Base-by-base conservation (phyloP, 2,113 vertebrate genomes). In the Apteryx owenii region DNA sequence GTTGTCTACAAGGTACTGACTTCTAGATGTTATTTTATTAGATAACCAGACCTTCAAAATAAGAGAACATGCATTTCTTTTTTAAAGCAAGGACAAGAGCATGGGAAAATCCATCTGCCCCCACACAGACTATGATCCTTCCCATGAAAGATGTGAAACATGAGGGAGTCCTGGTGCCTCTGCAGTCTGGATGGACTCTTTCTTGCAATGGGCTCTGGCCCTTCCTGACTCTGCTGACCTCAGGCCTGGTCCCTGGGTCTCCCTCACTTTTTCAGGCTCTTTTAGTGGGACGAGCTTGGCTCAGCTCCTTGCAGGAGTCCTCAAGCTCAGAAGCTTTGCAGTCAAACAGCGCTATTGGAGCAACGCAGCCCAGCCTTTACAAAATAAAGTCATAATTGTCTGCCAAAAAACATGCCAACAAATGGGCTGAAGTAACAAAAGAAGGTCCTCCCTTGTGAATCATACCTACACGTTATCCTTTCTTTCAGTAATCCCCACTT, bases 221-320 rank as follows among this genome's bases (percentile, higher is more conserved):
- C 12, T 66, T 58, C 28, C 60, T 1, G 2, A 9, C 28, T 40
- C 36, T 82, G 36, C 66, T 38, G n/a, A 64, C 8, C 61, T 64
- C 36, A 22, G n/a, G 23, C 33, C n/a, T 36, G n/a, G 61, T 64
- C n/a, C 31, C 40, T 68, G 40, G 25, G 28, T 42, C 29, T 68
- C 65, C 65, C 38, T 29, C 42, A 28, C 40, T 44, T 29, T 68
- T 42, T 31, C 12, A 64, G 40, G 18, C 26, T 42, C 38, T 42
- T 44, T 29, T 0, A 9, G 13, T 1, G 6, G 1, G 40, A 53
- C 14, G 21, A 56, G n/a, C 2, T 1, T 26, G 66, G 11, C 7
- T 10, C 3, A 12, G 60, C 7, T 58, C 22, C 33, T 7, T 1
- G 2, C 1, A 44, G 68, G 64, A 65, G 17, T 5, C 28, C 42